A percentile compares a stretch with the other conserved stretches of the same genome.
Conservation (phyloP, 2,113 vertebrate species). For the Alligator sinensis region DNA sequence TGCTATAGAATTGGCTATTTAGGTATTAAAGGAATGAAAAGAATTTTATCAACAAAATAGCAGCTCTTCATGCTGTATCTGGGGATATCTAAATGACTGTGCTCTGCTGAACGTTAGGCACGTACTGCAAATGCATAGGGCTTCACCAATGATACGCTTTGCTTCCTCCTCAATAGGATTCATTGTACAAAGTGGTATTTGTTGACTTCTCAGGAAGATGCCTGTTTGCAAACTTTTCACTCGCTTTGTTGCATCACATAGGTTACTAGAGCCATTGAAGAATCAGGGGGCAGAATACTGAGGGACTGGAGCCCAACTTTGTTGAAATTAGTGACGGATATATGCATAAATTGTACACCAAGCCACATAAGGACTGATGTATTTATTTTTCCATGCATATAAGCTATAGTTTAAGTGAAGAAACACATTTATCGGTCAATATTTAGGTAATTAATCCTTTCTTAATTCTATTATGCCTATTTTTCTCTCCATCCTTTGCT, state of each 20-base stretch:
- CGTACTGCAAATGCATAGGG: constrained; percentile 4
- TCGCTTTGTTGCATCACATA: constrained; percentile 24
- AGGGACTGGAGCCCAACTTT: constrained; percentile 5
- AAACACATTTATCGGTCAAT: background rate
- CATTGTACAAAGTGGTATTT: constrained; percentile 36
- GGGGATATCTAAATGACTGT: constrained; percentile 47
- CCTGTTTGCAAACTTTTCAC: constrained; percentile 24
- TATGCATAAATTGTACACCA: background rate
- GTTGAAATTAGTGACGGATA: background rate
- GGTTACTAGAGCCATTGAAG: constrained; percentile 32
- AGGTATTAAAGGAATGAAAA: constrained; percentile 58
- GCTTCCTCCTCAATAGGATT: background rate
- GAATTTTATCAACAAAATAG: constrained; percentile 65
- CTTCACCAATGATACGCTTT: constrained; percentile 35
- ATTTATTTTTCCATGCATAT: background rate
- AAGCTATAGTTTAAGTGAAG: background rate
- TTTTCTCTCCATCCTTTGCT: background rate
- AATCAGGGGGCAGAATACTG: constrained; percentile 36
- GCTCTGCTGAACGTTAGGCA: constrained; percentile 1
- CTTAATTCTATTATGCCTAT: background rate
- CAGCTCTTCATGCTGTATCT: constrained; percentile 29
- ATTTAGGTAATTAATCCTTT: background rate
- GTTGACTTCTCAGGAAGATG: constrained; percentile 47
- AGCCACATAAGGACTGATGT: background rate
- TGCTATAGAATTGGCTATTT: background rate